These are phyloP conservation scores for Augochlorella aurata DNA, from an alignment of 2,888 invertebrate genomes.

Conservation along the genomic window DNA sequence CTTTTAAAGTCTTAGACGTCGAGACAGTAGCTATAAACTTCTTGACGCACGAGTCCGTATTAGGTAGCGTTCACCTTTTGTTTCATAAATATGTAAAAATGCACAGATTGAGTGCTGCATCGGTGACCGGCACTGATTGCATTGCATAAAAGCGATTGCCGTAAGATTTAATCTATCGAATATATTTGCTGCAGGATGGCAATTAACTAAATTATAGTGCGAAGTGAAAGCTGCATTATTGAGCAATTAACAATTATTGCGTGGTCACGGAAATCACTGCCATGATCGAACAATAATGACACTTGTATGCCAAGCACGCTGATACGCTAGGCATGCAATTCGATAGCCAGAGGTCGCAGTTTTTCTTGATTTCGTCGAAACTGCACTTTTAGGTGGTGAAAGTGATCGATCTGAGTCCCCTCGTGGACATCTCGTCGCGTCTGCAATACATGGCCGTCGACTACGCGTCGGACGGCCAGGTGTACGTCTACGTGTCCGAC, in stretches of 20 bases:
- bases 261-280: background rate
- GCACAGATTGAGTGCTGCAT: background rate
- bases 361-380: background rate
- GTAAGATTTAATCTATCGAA: background rate
- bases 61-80: too few species aligned
- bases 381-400: conserved; percentile 83
- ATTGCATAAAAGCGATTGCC: background rate
- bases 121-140: background rate
- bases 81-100: too few species aligned
- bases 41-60: too few species aligned
- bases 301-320: background rate
- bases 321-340: background rate
- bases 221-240: background rate
- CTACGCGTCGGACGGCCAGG: conserved; percentile 85
- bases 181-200: background rate
- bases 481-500: conserved; percentile 86
- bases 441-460: conserved; percentile 88
- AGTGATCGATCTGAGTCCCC: conserved; percentile 84
- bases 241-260: background rate
- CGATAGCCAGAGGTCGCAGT: background rate
- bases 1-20: too few species aligned
- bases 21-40: too few species aligned
- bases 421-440: conserved; percentile 85
- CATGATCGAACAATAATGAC: background rate
- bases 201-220: background rate